Evolutionary conservation across 2,888 invertebrate genomes (phyloP).

Genomic region (Macrosiphum euphorbiae): DNA sequence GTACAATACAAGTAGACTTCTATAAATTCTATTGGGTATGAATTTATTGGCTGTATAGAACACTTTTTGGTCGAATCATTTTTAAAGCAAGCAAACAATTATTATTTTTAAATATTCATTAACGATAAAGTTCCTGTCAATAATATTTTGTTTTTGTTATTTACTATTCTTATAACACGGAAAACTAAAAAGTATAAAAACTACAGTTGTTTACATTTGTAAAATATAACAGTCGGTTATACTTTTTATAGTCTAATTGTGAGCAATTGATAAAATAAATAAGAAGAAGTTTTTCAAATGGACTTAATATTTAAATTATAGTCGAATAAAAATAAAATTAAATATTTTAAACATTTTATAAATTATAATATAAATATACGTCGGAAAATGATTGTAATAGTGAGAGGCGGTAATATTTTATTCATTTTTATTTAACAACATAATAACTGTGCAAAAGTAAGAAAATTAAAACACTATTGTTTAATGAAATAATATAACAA

Average conservation of each 20-base stretch:
- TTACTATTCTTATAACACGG: background rate
- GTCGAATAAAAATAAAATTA: background rate
- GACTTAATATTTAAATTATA: background rate
- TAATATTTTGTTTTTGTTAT: background rate
- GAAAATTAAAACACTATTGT: background rate
- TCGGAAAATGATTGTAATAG: background rate
- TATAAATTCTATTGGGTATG: background rate
- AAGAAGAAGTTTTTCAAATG: background rate
- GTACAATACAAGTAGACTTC: background rate
- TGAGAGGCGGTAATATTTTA: background rate
- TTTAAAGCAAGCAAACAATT: background rate
- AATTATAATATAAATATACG: background rate
- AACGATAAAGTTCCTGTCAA: background rate
- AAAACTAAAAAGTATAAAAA: background rate
- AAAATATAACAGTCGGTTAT: background rate
- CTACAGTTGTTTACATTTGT: background rate
- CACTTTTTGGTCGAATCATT: background rate
- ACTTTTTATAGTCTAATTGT: background rate
- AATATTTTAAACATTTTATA: background rate
- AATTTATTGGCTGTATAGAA: background rate
- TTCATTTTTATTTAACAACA: background rate
- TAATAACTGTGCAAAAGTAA: background rate
- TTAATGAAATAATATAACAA: conserved; percentile 1
- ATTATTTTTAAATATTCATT: background rate
- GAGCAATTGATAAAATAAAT: background rate